Base-by-base conservation (phyloP, 2,113 vertebrate species). In the Macroglossus sobrinus region DNA sequence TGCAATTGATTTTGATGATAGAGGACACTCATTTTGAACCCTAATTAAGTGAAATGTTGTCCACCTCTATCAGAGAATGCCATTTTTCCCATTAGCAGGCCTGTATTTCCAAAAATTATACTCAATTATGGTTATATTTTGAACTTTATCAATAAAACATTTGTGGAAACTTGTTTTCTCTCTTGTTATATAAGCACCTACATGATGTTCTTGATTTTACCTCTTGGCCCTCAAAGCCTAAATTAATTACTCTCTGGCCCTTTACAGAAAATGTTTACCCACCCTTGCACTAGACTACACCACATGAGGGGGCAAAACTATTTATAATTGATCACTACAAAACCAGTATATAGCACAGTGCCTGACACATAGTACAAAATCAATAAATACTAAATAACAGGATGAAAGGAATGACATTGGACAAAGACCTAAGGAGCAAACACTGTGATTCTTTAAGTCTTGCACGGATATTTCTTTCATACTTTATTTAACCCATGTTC, bases 91-190 rank as follows among this genome's bases (percentile, higher is more conserved):
- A 61, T 22, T 76, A 94, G 61, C 45, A 63, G 66, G 63, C 53
- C 26, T 86, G 1, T 69, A 81, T 86, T 92, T 79, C 38, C 45
- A 94, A 92, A 68, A 7, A 35, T 26, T 40, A 43, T 38, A 80
- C n/a, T 72, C 7, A 43, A 80, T 79, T 81, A 71, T 57, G 81
- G 10, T 40, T 75, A 53, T 89, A 89, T 75, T 76, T 89, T 86
- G 33, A 93, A 86, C 80, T 71, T 85, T 72, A 30, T 76, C 45
- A 94, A 76, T 76, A 71, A 79, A 90, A 71, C 19, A 63, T 71
- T 91, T 89, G 43, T 80, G 57, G 18, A 95, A 80, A 80, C 55
- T 38, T 88, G 57, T 84, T 92, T 68, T 84, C n/a, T 89, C 61
- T 78, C 30, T 68, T 63, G 1, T 89, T 76, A 84, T 26, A 43